Evolutionary conservation across 2,888 invertebrate genomes (phyloP).

Genomic region (Lissocephala sabroskyi): DNA sequence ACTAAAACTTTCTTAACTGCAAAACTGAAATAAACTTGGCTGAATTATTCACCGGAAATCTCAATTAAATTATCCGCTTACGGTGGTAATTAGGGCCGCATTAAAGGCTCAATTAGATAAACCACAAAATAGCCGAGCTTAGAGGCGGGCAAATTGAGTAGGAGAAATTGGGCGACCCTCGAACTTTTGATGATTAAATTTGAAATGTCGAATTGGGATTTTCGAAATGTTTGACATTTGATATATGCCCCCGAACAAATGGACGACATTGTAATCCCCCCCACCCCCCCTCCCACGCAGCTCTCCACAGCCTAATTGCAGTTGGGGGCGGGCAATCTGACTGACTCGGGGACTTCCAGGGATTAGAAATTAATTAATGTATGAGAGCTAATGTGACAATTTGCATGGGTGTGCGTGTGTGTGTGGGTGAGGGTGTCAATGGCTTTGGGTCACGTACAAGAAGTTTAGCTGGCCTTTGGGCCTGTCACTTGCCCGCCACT

Average conservation of each 20-base stretch:
- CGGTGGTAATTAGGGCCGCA: too few species aligned
- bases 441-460: not conserved
- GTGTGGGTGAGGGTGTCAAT: not conserved
- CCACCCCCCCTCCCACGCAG: not conserved
- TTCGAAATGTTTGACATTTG: not conserved
- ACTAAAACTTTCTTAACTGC: too few species aligned
- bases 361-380: slow-evolving; percentile 59
- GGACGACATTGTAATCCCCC: not conserved
- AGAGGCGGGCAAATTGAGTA: too few species aligned
- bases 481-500: not conserved
- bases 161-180: too few species aligned
- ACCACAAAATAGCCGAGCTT: too few species aligned
- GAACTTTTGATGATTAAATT: slow-evolving; percentile 54
- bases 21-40: too few species aligned
- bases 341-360: too few species aligned
- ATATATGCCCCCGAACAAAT: not conserved
- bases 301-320: not conserved
- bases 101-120: too few species aligned
- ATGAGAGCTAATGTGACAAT: slow-evolving; percentile 36
- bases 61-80: too few species aligned
- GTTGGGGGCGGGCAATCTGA: too few species aligned
- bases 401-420: not conserved
- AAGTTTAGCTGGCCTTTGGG: not conserved
- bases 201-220: slow-evolving; percentile 34
- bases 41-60: too few species aligned